Conservation (phyloP, 2,113 vertebrate species). For the Nothobranchius furzeri region DNA sequence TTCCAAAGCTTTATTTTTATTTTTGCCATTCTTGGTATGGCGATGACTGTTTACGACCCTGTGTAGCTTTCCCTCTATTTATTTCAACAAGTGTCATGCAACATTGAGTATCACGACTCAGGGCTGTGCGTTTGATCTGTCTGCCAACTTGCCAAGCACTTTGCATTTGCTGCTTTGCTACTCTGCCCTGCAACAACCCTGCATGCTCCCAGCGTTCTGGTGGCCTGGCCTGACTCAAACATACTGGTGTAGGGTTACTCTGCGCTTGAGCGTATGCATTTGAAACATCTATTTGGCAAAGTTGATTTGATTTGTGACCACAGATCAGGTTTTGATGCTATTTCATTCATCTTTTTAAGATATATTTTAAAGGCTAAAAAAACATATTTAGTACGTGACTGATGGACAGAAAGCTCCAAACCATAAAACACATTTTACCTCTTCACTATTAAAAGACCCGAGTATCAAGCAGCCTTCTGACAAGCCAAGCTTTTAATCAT, state of each 20-base stretch:
- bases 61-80: constrained; percentile 34
- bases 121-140: constrained; percentile 64
- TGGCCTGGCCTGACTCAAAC: constrained; percentile 51
- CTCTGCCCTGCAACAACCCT: constrained; percentile 55
- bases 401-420: neutral
- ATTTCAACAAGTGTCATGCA: constrained; percentile 68
- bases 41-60: constrained; percentile 34
- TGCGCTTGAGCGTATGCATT: constrained; percentile 44
- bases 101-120: constrained; percentile 73
- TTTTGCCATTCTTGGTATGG: constrained; percentile 6
- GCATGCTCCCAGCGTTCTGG: constrained; percentile 52
- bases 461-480: neutral
- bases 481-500: constrained; percentile 31
- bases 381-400: neutral
- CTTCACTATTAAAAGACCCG: constrained; percentile 1
- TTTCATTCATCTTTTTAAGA: constrained; percentile 11
- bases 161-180: constrained; percentile 54
- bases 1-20: neutral
- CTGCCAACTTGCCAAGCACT: constrained; percentile 67
- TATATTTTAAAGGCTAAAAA: constrained; percentile 6
- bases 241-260: constrained; percentile 68
- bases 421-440: neutral
- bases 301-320: constrained; percentile 24
- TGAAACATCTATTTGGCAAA: constrained; percentile 7
- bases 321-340: constrained; percentile 18